Evolutionary conservation across 2,888 invertebrate genomes (phyloP), one percentile per base, ranked within the genome.

Genomic region (Thera britannica): DNA sequence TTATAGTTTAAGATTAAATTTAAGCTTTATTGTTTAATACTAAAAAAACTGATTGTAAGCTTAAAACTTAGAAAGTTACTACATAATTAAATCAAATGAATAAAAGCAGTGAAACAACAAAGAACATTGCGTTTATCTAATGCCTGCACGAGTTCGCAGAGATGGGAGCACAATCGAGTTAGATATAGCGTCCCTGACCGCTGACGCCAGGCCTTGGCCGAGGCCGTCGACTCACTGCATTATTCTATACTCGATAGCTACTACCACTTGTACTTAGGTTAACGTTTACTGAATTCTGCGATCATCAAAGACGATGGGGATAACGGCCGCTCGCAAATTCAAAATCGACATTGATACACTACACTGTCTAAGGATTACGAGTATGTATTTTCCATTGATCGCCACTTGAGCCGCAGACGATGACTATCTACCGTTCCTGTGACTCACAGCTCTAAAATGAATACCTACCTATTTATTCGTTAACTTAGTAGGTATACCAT

Each of bases 141-240:
- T 58, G 64, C 35, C 54, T 73, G 75, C 77, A 12, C 35, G 58
- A 61, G 65, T 36, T 65, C 46, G 44, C 34, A 58, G 69, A 74
- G 75, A 77, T 69, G 74, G 71, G 61, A 73, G 35, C 63, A 68
- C 78, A 80, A 78, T 85, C 78, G 83, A 85, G 87, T 89, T 88
- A 89, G 89, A 89, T 84, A 84, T 78, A 79, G 82, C 84, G 92
- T 87, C 92, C 92, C 90, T 92, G 92, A 90, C 90, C 91, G 90
- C 76, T 80, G 83, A 90, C 91, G 90, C 76, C 80, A 82, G 89
- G 87, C 92, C 92, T 92, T 92, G 92, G 85, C 79, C 73, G 87
- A 86, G 92, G 89, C 80, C 90, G 87, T 83, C 90, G 90, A 90
- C 90, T 85, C 83, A 59, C 58, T 55, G 41, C 46, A 66, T 60